Base-by-base conservation (phyloP, 2,113 vertebrate genomes). In the Notothenia rossii region DNA sequence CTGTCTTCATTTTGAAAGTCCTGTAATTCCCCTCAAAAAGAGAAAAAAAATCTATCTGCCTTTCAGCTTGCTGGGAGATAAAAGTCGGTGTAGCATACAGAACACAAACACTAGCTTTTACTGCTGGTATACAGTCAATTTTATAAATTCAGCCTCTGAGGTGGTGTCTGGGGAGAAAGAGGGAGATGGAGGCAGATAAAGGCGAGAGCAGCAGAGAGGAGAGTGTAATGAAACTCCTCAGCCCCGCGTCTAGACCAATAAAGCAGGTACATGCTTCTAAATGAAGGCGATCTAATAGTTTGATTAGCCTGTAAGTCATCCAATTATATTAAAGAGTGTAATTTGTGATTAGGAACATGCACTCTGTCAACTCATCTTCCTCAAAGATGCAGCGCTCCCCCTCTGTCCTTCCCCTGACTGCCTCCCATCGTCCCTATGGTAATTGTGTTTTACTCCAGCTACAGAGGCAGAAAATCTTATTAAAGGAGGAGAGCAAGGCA, bases 391-490 rank as follows among this genome's bases (percentile, higher is more conserved):
- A 62, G 49, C 15, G 55, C 46, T 63, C 64, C 43, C 29, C 9
- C 5, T 76, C 61, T 20, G 54, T 70, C 70, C 55, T 64, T 43
- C 59, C 75, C 67, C 75, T 70, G 10, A 4, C 75, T 36, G 71
- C 69, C 83, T 87, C 66, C 84, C 63, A 66, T 93, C 80, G 80
- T 90, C 86, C 72, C 65, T 83, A 80, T 91, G 85, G 78, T 95
- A 92, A 94, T 94, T 93, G 87, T 86, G 84, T 93, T 91, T 93
- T 74, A 89, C 89, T 88, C 69, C 87, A 76, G 84, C 88, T 84
- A 75, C 79, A 86, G 81, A 91, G 88, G 89, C 88, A 90, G 89
- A 91, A 94, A 93, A 94, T 95, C 86, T 63, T 90, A 93, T 95
- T 95, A 94, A 91, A 90, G 73, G 62, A 79, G 83, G 46, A 86